Conservation (phyloP, 2,888 invertebrate genomes). For the Azorinus chamasolen region DNA sequence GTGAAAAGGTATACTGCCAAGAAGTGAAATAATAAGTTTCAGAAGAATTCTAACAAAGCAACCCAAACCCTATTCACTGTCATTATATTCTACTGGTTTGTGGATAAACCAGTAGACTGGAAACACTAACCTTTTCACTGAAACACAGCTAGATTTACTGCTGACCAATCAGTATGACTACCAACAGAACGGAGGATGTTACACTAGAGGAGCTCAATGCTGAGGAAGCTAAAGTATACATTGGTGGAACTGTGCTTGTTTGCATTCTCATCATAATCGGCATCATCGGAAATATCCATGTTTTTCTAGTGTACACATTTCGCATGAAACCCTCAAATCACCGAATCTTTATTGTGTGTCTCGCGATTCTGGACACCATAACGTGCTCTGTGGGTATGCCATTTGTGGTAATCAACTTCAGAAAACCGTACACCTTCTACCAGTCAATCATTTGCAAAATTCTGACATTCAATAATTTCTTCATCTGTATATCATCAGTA, state of each 20-base stretch:
- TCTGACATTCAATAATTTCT: conserved; percentile 63
- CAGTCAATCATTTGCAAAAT: conserved; percentile 61
- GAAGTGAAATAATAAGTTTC: too few species aligned
- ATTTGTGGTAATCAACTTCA: conserved; percentile 55
- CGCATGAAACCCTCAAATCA: conserved; percentile 62
- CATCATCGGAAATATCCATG: conserved; percentile 65
- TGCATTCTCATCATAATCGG: conserved; percentile 51
- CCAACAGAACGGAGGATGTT: neutral
- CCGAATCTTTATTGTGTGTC: conserved; percentile 62
- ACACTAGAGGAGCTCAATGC: conserved; percentile 63
- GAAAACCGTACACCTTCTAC: conserved; percentile 53
- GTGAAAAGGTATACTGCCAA: too few species aligned
- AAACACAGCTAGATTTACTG: too few species aligned
- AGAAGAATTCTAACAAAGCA: too few species aligned
- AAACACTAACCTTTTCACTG: too few species aligned
- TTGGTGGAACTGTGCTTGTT: conserved; percentile 62
- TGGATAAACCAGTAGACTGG: too few species aligned
- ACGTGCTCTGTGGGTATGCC: conserved; percentile 65
- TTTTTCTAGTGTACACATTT: conserved; percentile 57
- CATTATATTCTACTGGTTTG: too few species aligned
- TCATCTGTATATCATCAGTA: conserved; percentile 58
- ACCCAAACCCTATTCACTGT: too few species aligned
- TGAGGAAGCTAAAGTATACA: conserved; percentile 42
- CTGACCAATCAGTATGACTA: too few species aligned
- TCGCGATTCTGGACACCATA: conserved; percentile 60